A percentile compares a stretch with the other conserved stretches of the same genome.
phyloP scores from a whole-genome alignment of 2,888 invertebrate species.

The Gymnoscelis rufifasciata region DNA sequence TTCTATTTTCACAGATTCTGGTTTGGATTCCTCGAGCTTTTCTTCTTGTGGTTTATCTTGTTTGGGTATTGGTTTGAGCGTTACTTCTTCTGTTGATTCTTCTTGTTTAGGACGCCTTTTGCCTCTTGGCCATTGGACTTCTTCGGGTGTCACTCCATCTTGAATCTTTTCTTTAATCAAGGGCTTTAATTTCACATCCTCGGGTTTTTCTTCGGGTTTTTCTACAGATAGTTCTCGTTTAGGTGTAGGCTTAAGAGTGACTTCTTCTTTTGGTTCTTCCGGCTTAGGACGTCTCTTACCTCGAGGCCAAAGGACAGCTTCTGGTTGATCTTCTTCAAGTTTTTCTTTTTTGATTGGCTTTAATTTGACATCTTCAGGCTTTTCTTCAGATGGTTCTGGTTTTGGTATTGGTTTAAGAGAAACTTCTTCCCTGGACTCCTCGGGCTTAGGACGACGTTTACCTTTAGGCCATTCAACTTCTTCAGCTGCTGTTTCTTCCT shows the following conservation, averaged over 20 bases:
- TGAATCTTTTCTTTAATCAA: conserved; percentile 36
- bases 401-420: conserved; percentile 55
- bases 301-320: conserved; percentile 31
- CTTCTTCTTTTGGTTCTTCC: conserved; percentile 20
- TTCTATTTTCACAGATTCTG: conserved; percentile 31
- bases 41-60: conserved; percentile 48
- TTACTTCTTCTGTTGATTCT: conserved; percentile 44
- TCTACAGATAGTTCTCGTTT: conserved; percentile 36
- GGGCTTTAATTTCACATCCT: conserved; percentile 19
- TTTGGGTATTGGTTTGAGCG: conserved; percentile 55
- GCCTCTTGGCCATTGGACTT: conserved; percentile 40
- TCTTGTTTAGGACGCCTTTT: conserved; percentile 39
- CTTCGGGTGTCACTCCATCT: conserved; percentile 51
- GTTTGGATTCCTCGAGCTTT: conserved; percentile 43
- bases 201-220: conserved; percentile 24
- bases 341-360: conserved; percentile 39
- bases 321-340: conserved; percentile 47
- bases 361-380: conserved; percentile 50
- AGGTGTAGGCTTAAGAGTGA: conserved; percentile 51
- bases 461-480: conserved; percentile 27
- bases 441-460: conserved; percentile 35
- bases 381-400: conserved; percentile 36
- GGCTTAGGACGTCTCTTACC: conserved; percentile 12
- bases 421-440: conserved; percentile 43
- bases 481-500: conserved; percentile 43